These are phyloP conservation scores for Dasyurus viverrinus DNA, from an alignment of 2,113 vertebrate species.

Conservation along the genomic window DNA sequence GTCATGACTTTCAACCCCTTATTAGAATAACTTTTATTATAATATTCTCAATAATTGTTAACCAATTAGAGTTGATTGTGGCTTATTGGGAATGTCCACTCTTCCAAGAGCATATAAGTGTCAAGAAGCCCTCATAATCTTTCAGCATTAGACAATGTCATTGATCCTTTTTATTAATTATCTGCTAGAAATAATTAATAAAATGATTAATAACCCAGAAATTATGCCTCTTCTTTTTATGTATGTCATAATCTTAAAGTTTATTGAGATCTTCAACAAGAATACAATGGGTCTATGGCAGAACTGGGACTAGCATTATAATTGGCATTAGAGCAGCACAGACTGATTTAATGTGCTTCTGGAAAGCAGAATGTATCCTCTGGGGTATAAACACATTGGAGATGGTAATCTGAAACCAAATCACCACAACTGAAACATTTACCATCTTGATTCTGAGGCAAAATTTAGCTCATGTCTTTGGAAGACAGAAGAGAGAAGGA, in stretches of 20 bases:
- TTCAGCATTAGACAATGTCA: background rate
- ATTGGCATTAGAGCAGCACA: background rate
- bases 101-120: background rate
- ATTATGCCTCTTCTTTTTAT: background rate
- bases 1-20: no score
- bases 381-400: background rate
- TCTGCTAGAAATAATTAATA: background rate
- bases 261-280: background rate
- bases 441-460: background rate
- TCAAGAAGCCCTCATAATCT: background rate
- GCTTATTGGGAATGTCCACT: background rate
- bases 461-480: background rate
- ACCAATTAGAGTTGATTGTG: background rate
- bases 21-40: background rate
- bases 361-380: background rate
- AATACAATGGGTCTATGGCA: background rate
- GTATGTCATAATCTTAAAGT: background rate
- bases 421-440: background rate
- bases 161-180: background rate
- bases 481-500: background rate
- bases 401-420: background rate
- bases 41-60: background rate
- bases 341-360: background rate
- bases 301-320: background rate
- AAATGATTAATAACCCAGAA: background rate